phyloP scores from a whole-genome alignment of 2,113 vertebrate species.

The Pterocles gutturalis region DNA sequence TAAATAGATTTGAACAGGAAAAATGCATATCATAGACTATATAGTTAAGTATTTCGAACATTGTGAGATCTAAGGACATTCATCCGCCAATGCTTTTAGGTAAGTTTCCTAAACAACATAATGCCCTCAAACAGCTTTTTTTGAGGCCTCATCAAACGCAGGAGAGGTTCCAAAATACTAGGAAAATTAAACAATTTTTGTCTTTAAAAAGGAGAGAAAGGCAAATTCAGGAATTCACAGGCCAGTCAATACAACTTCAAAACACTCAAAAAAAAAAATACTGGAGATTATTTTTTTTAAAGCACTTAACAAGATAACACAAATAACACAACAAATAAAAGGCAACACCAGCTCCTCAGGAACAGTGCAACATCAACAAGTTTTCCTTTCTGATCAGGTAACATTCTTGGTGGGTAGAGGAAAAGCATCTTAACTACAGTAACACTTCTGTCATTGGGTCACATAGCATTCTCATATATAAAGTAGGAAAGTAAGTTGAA shows the following conservation, averaged over 20 bases:
- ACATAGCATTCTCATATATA: neutral
- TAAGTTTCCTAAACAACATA: neutral
- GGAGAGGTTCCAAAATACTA: neutral
- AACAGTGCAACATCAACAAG: neutral
- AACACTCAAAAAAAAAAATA: neutral
- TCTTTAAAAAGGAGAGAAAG: neutral
- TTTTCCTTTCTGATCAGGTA: neutral
- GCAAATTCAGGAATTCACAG: neutral
- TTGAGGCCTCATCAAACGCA: neutral
- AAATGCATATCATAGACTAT: accelerated
- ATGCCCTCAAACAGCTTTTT: neutral
- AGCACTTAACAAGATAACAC: neutral
- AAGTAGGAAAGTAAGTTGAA: neutral
- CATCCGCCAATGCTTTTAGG: neutral
- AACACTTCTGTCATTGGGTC: neutral
- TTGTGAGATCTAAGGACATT: neutral
- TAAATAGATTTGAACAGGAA: neutral
- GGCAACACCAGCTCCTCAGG: neutral
- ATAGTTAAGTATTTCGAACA: neutral
- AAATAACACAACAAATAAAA: neutral
- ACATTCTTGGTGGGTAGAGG: neutral
- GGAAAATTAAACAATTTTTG: neutral
- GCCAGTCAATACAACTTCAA: neutral
- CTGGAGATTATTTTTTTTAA: neutral
- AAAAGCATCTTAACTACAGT: neutral